These are phyloP conservation scores for Ashinkailepas kermadecensis DNA, from an alignment of 2,888 invertebrate genomes.

Conservation along the genomic window DNA sequence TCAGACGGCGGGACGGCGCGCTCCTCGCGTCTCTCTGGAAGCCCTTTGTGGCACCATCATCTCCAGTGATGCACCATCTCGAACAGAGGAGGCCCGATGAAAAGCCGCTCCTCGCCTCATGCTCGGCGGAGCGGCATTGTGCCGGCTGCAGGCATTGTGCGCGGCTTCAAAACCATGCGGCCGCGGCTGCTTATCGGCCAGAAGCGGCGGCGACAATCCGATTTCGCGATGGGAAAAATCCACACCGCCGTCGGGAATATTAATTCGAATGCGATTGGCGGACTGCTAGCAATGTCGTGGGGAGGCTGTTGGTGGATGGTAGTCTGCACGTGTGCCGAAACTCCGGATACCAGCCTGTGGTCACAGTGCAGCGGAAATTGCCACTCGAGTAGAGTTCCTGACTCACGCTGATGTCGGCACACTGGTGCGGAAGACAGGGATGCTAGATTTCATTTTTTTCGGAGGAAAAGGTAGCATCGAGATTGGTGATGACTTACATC, in stretches of 20 bases:
- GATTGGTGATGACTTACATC: too few species aligned
- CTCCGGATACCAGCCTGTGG: too few species aligned
- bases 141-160: not conserved
- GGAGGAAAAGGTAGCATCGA: too few species aligned
- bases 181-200: not conserved
- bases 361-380: too few species aligned
- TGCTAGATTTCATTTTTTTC: too few species aligned
- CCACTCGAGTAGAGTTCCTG: too few species aligned
- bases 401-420: too few species aligned
- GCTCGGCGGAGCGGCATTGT: not conserved
- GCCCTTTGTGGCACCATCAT: not conserved
- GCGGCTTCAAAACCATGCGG: conserved; percentile 2
- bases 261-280: not conserved
- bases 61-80: not conserved
- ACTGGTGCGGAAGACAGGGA: too few species aligned
- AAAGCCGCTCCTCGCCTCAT: not conserved
- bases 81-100: not conserved
- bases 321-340: too few species aligned
- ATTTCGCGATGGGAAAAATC: not conserved
- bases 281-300: not conserved
- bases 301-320: too few species aligned
- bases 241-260: not conserved
- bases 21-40: not conserved
- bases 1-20: not conserved
- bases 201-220: not conserved